Conservation (phyloP, 2,113 vertebrate species). For the Vireo altiloquus region DNA sequence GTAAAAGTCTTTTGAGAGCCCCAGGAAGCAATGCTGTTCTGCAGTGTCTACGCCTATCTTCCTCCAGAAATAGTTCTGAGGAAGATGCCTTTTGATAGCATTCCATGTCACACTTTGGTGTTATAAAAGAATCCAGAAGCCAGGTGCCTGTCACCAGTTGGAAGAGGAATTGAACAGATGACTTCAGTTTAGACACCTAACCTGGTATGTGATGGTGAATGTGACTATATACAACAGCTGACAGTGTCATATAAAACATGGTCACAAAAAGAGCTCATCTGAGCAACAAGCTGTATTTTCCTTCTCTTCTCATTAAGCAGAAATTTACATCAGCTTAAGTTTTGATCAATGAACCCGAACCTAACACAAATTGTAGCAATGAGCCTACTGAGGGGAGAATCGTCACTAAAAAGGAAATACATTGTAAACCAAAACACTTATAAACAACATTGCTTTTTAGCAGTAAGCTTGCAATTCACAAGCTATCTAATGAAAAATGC, state of each 20-base stretch:
- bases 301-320: conserved; percentile 10
- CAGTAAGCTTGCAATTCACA: conserved; percentile 34
- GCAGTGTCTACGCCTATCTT: background rate
- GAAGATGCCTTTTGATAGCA: background rate
- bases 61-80: conserved; percentile 13
- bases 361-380: background rate
- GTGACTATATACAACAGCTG: conserved; percentile 33
- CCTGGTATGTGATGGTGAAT: background rate
- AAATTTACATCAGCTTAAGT: conserved; percentile 32
- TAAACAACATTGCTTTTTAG: conserved; percentile 46
- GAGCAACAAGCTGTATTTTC: background rate
- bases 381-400: background rate
- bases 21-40: background rate
- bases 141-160: conserved; percentile 7
- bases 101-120: background rate
- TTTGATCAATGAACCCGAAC: conserved; percentile 6
- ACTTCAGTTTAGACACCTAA: background rate
- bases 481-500: conserved; percentile 46
- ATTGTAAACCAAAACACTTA: conserved; percentile 25
- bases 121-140: conserved; percentile 3
- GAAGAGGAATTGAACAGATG: conserved; percentile 1
- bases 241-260: background rate
- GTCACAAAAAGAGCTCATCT: background rate
- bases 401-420: background rate
- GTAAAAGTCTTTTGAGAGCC: background rate